A percentile compares a stretch with the other conserved stretches of the same genome.
phyloP scores from a whole-genome alignment of 2,888 invertebrate species.

The Himalopsyche kuldschensis region DNA sequence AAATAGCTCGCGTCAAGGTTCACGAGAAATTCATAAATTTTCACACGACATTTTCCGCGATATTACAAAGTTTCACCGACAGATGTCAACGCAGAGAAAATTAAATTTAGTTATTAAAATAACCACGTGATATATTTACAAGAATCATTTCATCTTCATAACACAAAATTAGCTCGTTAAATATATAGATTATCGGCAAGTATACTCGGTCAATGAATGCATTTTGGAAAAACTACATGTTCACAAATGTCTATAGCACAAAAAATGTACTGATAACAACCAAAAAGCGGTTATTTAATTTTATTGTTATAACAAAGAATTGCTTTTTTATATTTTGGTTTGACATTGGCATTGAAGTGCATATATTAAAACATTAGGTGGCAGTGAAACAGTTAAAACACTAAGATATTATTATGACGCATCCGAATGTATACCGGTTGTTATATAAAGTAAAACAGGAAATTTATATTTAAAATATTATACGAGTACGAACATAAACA shows the following conservation, averaged over 20 bases:
- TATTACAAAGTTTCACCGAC: background rate
- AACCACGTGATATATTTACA: background rate
- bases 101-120: background rate
- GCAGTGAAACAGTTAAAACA: background rate
- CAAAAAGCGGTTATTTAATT: no score
- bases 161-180: no score
- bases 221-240: no score
- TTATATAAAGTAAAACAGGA: background rate
- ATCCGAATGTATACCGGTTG: background rate
- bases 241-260: no score
- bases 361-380: background rate
- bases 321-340: background rate
- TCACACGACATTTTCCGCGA: background rate
- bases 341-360: background rate
- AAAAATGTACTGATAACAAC: no score
- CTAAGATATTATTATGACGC: background rate
- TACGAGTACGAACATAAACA: background rate
- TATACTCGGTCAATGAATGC: no score
- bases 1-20: background rate
- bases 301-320: background rate
- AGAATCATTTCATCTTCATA: no score
- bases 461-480: background rate
- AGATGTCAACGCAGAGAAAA: background rate
- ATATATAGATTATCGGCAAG: no score
- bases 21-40: background rate